Evolutionary conservation across 2,113 vertebrate genomes (phyloP).

Genomic region (Columba janthina): DNA sequence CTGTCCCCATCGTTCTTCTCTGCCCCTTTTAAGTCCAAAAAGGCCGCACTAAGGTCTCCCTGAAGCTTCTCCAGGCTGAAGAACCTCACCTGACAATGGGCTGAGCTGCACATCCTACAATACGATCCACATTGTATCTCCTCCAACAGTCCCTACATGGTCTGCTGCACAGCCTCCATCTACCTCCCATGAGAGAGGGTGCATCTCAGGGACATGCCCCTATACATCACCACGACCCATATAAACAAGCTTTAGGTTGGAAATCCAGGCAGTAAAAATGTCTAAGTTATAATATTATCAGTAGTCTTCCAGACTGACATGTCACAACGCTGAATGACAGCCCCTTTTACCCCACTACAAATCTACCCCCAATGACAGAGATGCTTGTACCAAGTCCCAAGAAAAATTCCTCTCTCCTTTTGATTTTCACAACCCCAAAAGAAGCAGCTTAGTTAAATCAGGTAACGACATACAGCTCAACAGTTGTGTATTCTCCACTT

Average conservation of each 20-base stretch:
- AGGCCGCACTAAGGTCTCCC: no score
- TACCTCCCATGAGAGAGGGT: background rate
- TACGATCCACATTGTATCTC: background rate
- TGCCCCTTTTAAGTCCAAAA: no score
- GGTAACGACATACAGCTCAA: background rate
- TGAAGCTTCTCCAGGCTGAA: no score
- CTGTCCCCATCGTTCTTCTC: no score
- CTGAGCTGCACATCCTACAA: background rate
- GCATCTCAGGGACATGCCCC: no score
- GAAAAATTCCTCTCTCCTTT: background rate
- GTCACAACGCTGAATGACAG: background rate
- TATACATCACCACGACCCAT: rapidly evolving
- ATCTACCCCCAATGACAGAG: background rate
- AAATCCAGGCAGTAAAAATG: background rate
- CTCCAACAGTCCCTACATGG: background rate
- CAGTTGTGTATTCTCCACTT: background rate
- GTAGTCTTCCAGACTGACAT: background rate
- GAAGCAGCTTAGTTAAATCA: background rate
- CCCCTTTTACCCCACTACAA: background rate
- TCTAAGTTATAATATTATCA: background rate
- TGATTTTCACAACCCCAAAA: background rate
- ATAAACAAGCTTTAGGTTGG: background rate
- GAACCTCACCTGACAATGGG: background rate
- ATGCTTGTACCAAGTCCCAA: no score
- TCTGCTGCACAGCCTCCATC: background rate